These are phyloP conservation scores for Caenorhabditis virilis DNA, from an alignment of 2,888 invertebrate species.

Conservation along the genomic window DNA sequence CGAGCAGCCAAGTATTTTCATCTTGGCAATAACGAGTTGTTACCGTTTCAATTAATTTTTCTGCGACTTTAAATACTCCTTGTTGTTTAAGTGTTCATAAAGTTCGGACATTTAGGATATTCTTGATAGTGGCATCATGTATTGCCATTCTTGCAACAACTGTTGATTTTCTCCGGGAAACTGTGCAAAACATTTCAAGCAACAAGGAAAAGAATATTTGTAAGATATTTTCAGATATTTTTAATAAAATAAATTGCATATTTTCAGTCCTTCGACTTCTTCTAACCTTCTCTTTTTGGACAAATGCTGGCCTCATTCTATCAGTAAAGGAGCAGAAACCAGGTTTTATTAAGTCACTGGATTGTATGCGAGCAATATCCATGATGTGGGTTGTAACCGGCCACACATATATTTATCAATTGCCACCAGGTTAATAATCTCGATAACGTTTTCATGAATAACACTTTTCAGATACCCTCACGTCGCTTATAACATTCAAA, in stretches of 20 bases:
- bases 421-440: slow-evolving; percentile 8
- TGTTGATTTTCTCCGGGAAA: not conserved
- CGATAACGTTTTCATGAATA: no score
- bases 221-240: not conserved
- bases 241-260: not conserved
- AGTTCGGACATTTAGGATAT: no score
- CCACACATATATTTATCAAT: slow-evolving; percentile 24
- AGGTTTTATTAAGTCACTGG: slow-evolving; percentile 45
- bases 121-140: slow-evolving; percentile 4
- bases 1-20: no score
- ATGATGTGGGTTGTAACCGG: slow-evolving; percentile 57
- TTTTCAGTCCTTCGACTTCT: slow-evolving; percentile 5
- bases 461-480: slow-evolving; percentile 23
- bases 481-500: slow-evolving; percentile 9
- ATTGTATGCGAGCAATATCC: slow-evolving; percentile 53
- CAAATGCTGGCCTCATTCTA: no score
- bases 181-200: not conserved
- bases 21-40: no score
- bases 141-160: not conserved
- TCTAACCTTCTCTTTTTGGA: no score
- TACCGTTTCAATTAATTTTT: not conserved
- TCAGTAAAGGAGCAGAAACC: no score
- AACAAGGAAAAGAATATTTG: not conserved
- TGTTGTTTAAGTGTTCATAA: no score
- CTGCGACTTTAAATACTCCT: no score